These are phyloP conservation scores for Cyclargus thomasi DNA, from an alignment of 1,140 invertebrate genomes.

Conservation along the genomic window DNA sequence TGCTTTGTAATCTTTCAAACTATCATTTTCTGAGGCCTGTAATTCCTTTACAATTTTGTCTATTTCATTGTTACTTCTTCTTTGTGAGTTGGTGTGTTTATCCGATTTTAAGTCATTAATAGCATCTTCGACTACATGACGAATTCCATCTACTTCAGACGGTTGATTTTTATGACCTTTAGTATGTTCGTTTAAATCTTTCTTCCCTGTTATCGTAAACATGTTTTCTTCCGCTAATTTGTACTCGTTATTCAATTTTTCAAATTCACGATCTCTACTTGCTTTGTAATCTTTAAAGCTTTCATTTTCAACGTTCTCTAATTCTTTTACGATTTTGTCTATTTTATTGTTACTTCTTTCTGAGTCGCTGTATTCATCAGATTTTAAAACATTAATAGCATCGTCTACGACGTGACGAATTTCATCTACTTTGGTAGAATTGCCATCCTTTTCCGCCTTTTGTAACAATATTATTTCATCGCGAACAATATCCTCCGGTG, in stretches of 20 bases:
- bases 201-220: background rate
- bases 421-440: conserved; percentile 29
- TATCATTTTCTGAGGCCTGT: background rate
- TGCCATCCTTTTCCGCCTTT: background rate
- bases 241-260: background rate
- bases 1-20: background rate
- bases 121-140: conserved; percentile 36
- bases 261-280: background rate
- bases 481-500: conserved; percentile 29
- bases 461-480: conserved; percentile 41
- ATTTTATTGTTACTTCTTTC: conserved; percentile 31
- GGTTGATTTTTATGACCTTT: background rate
- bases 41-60: conserved; percentile 30
- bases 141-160: conserved; percentile 34
- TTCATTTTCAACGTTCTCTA: conserved; percentile 13
- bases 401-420: conserved; percentile 38
- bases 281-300: background rate
- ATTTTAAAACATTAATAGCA: conserved; percentile 31
- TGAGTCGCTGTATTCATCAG: conserved; percentile 17
- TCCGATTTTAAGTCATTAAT: conserved; percentile 30
- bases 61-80: conserved; percentile 31
- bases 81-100: conserved; percentile 14
- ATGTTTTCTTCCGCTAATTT: background rate
- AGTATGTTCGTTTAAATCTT: background rate
- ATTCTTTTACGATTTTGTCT: conserved; percentile 29